These are phyloP conservation scores for Alethe diademata DNA, from an alignment of 2,113 vertebrate genomes.

Conservation along the genomic window DNA sequence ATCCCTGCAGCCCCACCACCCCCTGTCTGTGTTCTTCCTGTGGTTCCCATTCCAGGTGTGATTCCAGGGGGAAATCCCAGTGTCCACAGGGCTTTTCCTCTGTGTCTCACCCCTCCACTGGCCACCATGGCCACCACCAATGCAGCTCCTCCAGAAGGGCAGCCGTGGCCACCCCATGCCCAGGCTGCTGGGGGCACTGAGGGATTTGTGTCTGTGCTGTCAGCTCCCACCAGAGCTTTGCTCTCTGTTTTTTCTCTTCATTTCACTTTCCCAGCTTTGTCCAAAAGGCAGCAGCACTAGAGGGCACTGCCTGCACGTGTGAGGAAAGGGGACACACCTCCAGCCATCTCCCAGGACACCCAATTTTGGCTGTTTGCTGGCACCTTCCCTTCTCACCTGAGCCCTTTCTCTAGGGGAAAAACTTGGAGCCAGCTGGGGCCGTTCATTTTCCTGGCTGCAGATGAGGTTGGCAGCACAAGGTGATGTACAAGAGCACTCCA, in stretches of 20 bases:
- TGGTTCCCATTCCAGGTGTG: too few relatives aligned
- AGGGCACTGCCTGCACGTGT: conserved; percentile 69
- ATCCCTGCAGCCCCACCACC: too few relatives aligned
- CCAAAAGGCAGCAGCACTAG: conserved; percentile 67
- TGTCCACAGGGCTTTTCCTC: neutral
- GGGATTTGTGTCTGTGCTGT: neutral
- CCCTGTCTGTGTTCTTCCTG: too few relatives aligned
- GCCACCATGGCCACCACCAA: neutral
- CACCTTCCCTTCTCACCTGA: neutral
- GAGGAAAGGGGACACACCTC: neutral
- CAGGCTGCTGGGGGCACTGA: neutral
- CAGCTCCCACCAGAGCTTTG: rapidly evolving
- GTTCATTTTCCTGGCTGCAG: neutral
- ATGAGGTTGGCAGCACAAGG: neutral
- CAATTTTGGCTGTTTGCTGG: neutral
- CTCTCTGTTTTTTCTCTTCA: neutral
- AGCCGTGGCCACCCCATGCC: rapidly evolving
- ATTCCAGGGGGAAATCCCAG: too few relatives aligned
- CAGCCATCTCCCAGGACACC: neutral
- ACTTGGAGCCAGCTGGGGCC: neutral
- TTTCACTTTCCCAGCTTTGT: neutral
- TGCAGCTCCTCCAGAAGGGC: neutral
- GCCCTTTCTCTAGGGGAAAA: neutral
- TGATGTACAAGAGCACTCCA: neutral
- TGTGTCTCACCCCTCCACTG: neutral